These are phyloP conservation scores for Diacarnus erythraeanus DNA, from an alignment of 37 sponge, comb jelly and placozoan species.

Conservation along the genomic window DNA sequence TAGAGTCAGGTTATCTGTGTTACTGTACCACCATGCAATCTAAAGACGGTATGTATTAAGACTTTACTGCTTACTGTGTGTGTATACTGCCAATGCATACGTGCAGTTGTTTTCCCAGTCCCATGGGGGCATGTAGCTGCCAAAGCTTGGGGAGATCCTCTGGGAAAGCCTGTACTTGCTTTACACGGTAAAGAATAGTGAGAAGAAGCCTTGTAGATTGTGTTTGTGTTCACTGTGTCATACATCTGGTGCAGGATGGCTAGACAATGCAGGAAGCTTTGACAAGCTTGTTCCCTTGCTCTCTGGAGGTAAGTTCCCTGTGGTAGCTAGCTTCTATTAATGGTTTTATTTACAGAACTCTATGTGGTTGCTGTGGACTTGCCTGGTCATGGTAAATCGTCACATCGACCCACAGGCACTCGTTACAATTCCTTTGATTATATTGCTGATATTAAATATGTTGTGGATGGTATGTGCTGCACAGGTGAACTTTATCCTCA, in stretches of 20 bases:
- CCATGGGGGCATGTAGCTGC: constrained; percentile 73
- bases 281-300: constrained; percentile 70
- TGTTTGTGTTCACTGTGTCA: too few species aligned
- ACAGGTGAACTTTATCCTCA: neutral
- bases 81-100: neutral
- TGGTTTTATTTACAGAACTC: constrained; percentile 22
- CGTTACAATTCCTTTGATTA: constrained; percentile 45
- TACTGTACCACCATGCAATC: too few species aligned
- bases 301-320: constrained; percentile 16
- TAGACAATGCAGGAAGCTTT: constrained; percentile 84
- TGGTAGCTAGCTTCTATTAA: neutral
- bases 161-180: constrained; percentile 49
- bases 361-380: constrained; percentile 74
- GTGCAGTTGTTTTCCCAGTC: constrained; percentile 62
- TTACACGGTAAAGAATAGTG: constrained; percentile 64
- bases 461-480: constrained; percentile 54
- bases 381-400: constrained; percentile 84
- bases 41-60: too few species aligned
- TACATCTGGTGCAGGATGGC: constrained; percentile 50
- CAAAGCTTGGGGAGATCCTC: constrained; percentile 70
- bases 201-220: too few species aligned
- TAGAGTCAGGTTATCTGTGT: too few species aligned
- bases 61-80: too few species aligned
- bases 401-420: constrained; percentile 58
- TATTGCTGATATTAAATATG: constrained; percentile 61